These are phyloP conservation scores for Oedothorax gibbosus DNA, from an alignment of 1,140 invertebrate species.

Conservation along the genomic window DNA sequence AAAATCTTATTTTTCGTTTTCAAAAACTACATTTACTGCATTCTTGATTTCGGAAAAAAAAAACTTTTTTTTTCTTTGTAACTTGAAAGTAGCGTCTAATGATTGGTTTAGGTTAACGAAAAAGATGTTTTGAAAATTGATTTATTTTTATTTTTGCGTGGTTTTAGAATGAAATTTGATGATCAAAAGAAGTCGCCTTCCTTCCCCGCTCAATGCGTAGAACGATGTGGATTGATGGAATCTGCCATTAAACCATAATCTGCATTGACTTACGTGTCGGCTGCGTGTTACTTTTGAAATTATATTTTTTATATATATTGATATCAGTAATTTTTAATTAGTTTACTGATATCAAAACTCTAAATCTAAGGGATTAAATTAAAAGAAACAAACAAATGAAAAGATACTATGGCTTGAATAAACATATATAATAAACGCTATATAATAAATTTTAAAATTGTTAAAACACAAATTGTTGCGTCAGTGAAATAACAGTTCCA, in stretches of 20 bases:
- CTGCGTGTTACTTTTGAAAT: neutral
- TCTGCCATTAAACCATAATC: constrained; percentile 28
- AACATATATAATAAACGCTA: too few species aligned
- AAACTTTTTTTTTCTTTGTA: neutral
- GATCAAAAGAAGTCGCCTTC: constrained; percentile 36
- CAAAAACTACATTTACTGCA: constrained; percentile 50
- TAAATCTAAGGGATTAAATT: too few species aligned
- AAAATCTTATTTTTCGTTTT: constrained; percentile 59
- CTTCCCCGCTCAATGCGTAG: constrained; percentile 2
- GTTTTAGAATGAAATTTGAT: constrained; percentile 20
- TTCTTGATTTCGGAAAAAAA: neutral
- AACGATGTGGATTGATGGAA: constrained; percentile 19
- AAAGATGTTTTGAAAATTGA: neutral
- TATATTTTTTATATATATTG: too few species aligned
- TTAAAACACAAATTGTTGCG: too few species aligned
- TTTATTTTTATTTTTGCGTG: constrained; percentile 24
- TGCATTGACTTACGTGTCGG: neutral
- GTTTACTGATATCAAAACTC: too few species aligned
- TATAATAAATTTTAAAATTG: too few species aligned
- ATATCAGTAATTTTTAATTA: too few species aligned
- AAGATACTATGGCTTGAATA: too few species aligned
- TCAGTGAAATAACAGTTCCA: too few species aligned
- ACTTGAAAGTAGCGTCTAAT: neutral
- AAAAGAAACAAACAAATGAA: too few species aligned
- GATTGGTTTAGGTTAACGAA: neutral